A percentile compares a stretch with the other conserved stretches of the same genome.
Evolutionary conservation across 2,797 vertebrate species (phyloP).

Genomic region (Prunella strophiata): DNA sequence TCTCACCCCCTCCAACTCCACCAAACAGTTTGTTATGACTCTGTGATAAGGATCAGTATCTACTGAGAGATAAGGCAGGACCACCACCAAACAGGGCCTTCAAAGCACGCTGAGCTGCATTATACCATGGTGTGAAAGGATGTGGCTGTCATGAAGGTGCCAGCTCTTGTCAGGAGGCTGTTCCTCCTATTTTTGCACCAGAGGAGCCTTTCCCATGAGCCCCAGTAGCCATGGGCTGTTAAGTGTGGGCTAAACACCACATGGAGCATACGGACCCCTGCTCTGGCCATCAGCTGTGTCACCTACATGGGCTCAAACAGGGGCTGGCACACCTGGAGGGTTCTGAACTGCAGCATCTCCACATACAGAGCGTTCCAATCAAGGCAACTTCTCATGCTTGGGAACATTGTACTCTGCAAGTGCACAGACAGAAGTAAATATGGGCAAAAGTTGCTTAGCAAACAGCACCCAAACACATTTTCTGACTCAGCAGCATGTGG

Average conservation of each 20-base stretch:
- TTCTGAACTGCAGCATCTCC: not conserved
- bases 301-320: accelerated
- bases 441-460: not conserved
- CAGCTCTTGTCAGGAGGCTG: conserved; percentile 38
- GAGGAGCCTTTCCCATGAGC: not conserved
- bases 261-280: accelerated
- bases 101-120: conserved; percentile 70
- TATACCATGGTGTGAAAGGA: conserved; percentile 70
- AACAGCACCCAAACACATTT: not conserved
- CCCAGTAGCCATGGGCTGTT: not conserved
- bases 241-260: no score
- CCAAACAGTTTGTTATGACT: conserved; percentile 68
- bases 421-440: not conserved
- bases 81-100: conserved; percentile 66
- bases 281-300: not conserved
- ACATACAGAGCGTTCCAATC: not conserved
- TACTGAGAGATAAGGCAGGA: conserved; percentile 72
- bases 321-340: not conserved
- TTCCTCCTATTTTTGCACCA: conserved; percentile 36
- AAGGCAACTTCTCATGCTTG: accelerated
- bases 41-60: conserved; percentile 76
- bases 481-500: not conserved
- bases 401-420: not conserved
- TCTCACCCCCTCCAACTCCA: conserved; percentile 34
- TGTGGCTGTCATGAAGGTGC: conserved; percentile 67